These are phyloP conservation scores for Drosophila subpulchrella DNA, from an alignment of 1,140 invertebrate species.

Conservation along the genomic window DNA sequence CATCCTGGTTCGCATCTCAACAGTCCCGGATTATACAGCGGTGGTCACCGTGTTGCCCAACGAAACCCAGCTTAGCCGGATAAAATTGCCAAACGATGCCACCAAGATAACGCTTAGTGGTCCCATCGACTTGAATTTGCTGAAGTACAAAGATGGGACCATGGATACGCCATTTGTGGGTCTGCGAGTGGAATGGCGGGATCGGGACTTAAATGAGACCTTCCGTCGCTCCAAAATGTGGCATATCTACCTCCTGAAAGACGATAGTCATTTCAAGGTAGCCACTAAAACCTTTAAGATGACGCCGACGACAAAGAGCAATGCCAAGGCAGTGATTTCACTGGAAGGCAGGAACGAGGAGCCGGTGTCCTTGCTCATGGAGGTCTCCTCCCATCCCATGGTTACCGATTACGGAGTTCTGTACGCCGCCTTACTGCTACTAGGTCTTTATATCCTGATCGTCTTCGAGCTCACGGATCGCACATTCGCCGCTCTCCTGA, in stretches of 20 bases:
- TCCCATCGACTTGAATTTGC: neutral
- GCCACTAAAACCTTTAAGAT: neutral
- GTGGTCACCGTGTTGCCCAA: neutral
- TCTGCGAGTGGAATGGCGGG: slow-evolving; percentile 8
- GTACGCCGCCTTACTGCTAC: slow-evolving; percentile 88
- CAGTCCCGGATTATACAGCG: neutral
- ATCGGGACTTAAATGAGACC: neutral
- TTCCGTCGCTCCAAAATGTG: neutral
- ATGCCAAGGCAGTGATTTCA: neutral
- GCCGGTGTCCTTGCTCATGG: slow-evolving; percentile 19
- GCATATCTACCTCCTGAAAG: neutral
- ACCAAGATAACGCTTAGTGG: neutral
- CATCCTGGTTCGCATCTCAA: neutral
- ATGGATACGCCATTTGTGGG: neutral
- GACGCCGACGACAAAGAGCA: rapidly evolving
- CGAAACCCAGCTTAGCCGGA: neutral
- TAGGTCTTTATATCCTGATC: slow-evolving; percentile 91
- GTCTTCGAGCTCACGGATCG: slow-evolving; percentile 93
- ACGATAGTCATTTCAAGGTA: rapidly evolving
- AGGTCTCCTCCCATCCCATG: slow-evolving; percentile 4
- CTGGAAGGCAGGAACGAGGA: neutral
- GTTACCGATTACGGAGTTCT: slow-evolving; percentile 85
- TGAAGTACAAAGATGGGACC: rapidly evolving
- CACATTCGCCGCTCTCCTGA: slow-evolving; percentile 91
- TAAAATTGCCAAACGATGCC: slow-evolving; percentile 21